phyloP scores from a whole-genome alignment of 2,888 invertebrate species.

The Cheilosia vernalis region DNA sequence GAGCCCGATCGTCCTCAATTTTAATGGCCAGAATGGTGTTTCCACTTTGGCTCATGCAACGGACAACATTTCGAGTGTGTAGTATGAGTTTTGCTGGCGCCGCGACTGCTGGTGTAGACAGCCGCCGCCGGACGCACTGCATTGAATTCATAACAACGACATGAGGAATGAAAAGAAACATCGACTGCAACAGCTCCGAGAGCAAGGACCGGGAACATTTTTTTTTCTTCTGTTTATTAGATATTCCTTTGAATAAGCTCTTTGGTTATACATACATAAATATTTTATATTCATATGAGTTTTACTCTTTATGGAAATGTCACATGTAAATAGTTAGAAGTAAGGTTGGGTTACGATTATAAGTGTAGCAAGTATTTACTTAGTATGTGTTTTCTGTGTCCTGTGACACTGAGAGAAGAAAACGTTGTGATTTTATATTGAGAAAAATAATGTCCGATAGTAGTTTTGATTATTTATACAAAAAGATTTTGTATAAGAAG shows the following conservation, averaged over 20 bases:
- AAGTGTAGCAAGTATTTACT: conserved; percentile 12
- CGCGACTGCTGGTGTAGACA: conserved; percentile 71
- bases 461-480: neutral
- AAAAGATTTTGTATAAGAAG: neutral
- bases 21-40: conserved; percentile 47
- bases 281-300: neutral
- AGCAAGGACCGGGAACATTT: no score
- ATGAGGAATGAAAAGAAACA: conserved; percentile 13
- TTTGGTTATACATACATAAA: neutral
- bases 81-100: conserved; percentile 74
- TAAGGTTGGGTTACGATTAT: conserved; percentile 31
- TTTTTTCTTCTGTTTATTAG: conserved; percentile 10
- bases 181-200: neutral
- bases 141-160: conserved; percentile 48
- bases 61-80: conserved; percentile 73
- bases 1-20: conserved; percentile 45
- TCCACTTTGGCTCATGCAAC: conserved; percentile 58
- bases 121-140: conserved; percentile 56
- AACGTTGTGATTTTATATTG: conserved; percentile 53
- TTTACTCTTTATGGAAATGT: conserved; percentile 14
- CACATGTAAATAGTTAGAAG: conserved; percentile 31
- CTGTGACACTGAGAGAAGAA: neutral
- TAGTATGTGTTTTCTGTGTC: neutral
- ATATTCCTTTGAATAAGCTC: conserved; percentile 2
- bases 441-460: neutral